Conservation (phyloP, 2,113 vertebrate species). For the Uropsilus gracilis region DNA sequence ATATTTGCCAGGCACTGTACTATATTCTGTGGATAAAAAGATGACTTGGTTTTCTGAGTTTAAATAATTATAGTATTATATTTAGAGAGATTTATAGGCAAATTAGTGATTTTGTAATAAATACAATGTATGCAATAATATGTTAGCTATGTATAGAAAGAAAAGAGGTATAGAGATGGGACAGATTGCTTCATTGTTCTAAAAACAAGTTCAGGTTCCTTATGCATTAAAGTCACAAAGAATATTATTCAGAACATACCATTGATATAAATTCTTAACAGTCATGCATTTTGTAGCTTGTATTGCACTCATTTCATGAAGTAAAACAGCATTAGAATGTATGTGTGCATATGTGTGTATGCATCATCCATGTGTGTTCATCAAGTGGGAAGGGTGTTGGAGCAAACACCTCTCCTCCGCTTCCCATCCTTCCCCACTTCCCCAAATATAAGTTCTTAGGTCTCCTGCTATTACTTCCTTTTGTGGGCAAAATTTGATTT, state of each 20-base stretch:
- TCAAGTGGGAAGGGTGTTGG: not conserved
- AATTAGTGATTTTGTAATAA: not conserved
- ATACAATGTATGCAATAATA: not conserved
- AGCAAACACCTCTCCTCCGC: not conserved
- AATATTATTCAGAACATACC: not conserved
- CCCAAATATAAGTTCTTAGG: not conserved
- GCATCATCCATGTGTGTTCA: not conserved
- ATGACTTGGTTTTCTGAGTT: not conserved
- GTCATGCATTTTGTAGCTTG: not conserved
- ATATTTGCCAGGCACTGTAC: not conserved
- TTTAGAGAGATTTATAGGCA: not conserved
- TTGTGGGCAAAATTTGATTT: conserved; percentile 7
- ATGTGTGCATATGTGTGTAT: not conserved
- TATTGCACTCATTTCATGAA: not conserved
- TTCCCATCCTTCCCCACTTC: not conserved
- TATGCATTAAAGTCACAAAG: not conserved
- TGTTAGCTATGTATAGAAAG: not conserved
- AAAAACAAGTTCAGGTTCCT: not conserved
- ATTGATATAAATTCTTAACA: not conserved
- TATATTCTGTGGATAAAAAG: not conserved
- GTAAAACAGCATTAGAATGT: not conserved
- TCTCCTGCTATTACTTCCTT: not conserved
- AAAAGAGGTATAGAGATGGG: not conserved
- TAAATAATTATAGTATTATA: not conserved
- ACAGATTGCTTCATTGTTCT: not conserved